phyloP scores from a whole-genome alignment of 1,140 invertebrate genomes.

The Alviniconcha marisindica region DNA sequence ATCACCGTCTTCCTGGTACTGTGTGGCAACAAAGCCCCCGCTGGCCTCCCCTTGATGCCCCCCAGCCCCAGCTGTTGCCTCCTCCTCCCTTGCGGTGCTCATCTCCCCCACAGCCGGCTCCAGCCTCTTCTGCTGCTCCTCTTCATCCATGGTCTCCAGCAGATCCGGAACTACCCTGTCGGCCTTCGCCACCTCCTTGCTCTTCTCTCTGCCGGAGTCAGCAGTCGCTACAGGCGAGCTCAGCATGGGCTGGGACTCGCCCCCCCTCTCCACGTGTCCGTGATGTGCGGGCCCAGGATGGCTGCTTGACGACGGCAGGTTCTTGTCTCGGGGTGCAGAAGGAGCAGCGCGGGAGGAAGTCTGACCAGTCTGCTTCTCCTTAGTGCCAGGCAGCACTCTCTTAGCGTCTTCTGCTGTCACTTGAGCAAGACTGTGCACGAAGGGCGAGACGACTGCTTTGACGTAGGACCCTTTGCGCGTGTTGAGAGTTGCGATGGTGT shows the following conservation, averaged over 20 bases:
- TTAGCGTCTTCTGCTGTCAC: background rate
- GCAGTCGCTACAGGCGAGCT: too few relatives aligned
- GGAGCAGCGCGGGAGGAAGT: too few relatives aligned
- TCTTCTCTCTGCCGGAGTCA: too few relatives aligned
- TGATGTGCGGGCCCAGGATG: too few relatives aligned
- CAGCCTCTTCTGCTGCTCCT: too few relatives aligned
- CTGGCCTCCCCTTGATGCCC: background rate
- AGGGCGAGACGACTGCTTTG: conserved; percentile 1
- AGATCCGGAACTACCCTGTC: too few relatives aligned
- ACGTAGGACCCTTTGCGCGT: conserved; percentile 46
- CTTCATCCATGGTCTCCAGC: too few relatives aligned
- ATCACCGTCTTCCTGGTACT: background rate
- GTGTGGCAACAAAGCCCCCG: background rate
- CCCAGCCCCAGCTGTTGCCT: background rate
- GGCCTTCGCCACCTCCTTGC: background rate
- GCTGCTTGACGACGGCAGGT: too few relatives aligned
- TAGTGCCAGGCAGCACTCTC: too few relatives aligned
- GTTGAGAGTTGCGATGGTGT: conserved; percentile 33
- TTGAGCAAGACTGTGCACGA: background rate
- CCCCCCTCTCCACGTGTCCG: background rate
- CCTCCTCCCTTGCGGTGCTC: background rate
- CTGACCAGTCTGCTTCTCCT: too few relatives aligned
- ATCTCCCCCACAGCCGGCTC: background rate
- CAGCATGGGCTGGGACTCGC: too few relatives aligned
- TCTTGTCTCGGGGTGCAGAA: too few relatives aligned